phyloP scores from a whole-genome alignment of 2,888 invertebrate genomes.

The Colostygia pectinataria region DNA sequence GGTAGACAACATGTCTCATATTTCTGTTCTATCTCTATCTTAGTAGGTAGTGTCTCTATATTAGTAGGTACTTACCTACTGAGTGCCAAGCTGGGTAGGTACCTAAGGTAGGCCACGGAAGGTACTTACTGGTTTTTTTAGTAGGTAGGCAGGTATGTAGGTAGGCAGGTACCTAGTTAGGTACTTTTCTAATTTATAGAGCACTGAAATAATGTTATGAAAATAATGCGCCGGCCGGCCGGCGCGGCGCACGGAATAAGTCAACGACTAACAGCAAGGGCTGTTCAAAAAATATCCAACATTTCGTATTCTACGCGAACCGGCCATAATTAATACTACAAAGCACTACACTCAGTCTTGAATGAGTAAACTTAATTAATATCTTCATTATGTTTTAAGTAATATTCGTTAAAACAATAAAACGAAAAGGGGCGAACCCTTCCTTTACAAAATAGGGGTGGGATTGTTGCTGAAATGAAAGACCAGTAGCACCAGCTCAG shows the following conservation, averaged over 20 bases:
- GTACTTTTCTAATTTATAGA: no score
- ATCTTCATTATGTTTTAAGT: constrained; percentile 64
- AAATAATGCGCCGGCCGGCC: no score
- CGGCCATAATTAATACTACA: constrained; percentile 48
- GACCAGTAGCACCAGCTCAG: not conserved
- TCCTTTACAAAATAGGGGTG: constrained; percentile 29
- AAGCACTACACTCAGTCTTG: constrained; percentile 45
- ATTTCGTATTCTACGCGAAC: constrained; percentile 46
- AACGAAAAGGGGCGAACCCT: constrained; percentile 51
- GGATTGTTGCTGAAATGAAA: constrained; percentile 23
- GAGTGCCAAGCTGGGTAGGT: no score
- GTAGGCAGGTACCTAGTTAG: no score
- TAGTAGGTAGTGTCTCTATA: no score
- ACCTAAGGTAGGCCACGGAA: no score
- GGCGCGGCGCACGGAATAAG: not conserved
- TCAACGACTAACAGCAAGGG: constrained; percentile 10
- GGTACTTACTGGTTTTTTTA: no score
- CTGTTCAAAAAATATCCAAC: constrained; percentile 21
- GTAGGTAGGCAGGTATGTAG: no score
- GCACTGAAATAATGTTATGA: not conserved
- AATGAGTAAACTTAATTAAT: constrained; percentile 59
- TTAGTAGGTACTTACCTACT: no score
- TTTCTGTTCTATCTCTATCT: no score
- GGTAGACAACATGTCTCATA: no score
- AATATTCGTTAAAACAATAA: constrained; percentile 61